These are phyloP conservation scores for Holocentrus rufus DNA, from an alignment of 2,797 vertebrate species.

Conservation along the genomic window DNA sequence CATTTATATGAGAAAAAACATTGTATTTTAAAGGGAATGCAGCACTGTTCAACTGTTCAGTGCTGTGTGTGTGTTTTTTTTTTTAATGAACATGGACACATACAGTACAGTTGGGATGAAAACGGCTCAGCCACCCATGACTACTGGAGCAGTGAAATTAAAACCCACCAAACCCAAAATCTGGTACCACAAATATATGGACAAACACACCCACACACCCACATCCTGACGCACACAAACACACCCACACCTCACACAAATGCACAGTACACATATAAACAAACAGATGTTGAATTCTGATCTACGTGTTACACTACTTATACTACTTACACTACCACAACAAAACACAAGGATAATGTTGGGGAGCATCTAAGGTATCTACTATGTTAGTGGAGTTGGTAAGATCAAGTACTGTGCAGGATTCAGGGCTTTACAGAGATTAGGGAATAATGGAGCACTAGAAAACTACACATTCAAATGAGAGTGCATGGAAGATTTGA, in stretches of 20 bases:
- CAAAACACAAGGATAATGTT: conserved; percentile 65
- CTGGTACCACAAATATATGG: conserved; percentile 35
- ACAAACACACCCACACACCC: conserved; percentile 43
- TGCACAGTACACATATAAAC: conserved; percentile 58
- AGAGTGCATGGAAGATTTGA: conserved; percentile 64
- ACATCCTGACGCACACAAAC: conserved; percentile 35
- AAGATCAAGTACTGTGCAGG: conserved; percentile 63
- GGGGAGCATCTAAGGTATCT: conserved; percentile 68
- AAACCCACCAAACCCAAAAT: conserved; percentile 1
- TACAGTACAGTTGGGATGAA: not conserved
- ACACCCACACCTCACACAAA: conserved; percentile 55
- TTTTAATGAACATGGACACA: conserved; percentile 1
- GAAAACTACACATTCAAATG: conserved; percentile 71
- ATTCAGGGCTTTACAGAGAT: conserved; percentile 69
- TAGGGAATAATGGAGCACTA: conserved; percentile 62
- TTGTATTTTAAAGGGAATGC: conserved; percentile 1
- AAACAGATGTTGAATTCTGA: conserved; percentile 68
- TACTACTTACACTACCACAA: conserved; percentile 52
- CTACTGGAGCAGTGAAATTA: conserved; percentile 30
- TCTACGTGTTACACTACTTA: conserved; percentile 46
- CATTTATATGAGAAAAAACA: not conserved
- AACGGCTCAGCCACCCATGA: conserved; percentile 4
- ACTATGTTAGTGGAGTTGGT: conserved; percentile 67
- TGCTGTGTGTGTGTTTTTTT: too few species aligned
- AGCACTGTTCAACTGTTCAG: not conserved